These are phyloP conservation scores for Aurelia coerulea DNA, from an alignment of 30 jellyfish, hydroid and myxozoan species.

Conservation along the genomic window DNA sequence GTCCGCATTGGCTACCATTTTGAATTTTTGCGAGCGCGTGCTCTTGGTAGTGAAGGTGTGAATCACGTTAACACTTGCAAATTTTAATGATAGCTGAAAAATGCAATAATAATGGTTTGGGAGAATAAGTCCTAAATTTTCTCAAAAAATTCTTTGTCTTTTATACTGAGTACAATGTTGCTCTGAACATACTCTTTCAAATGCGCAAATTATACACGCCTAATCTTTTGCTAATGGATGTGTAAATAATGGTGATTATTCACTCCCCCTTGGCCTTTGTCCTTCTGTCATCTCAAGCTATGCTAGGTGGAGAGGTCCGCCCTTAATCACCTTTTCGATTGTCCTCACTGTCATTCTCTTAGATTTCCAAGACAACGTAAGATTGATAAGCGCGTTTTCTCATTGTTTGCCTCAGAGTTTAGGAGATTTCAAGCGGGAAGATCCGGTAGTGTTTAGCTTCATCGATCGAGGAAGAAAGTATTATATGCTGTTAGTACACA, in stretches of 20 bases:
- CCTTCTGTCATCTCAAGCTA: slow-evolving; percentile 52
- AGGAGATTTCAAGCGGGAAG: neutral
- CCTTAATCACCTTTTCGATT: slow-evolving; percentile 45
- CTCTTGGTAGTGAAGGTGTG: slow-evolving; percentile 13
- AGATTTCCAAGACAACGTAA: slow-evolving; percentile 29
- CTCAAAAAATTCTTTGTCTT: slow-evolving; percentile 6
- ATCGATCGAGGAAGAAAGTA: neutral
- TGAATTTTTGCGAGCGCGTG: slow-evolving; percentile 10
- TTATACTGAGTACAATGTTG: slow-evolving; percentile 4
- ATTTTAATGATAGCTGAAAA: slow-evolving; percentile 9
- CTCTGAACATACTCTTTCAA: neutral
- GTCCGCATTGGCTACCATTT: neutral
- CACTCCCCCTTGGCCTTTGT: slow-evolving; percentile 69
- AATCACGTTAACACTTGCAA: neutral
- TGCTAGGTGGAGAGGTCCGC: slow-evolving; percentile 71
- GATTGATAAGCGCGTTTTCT: slow-evolving; percentile 58
- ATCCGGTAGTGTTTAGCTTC: neutral
- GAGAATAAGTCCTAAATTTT: neutral
- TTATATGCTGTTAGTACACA: too few species aligned
- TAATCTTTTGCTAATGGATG: slow-evolving; percentile 54
- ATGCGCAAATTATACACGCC: slow-evolving; percentile 31
- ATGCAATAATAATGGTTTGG: too few species aligned
- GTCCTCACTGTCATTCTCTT: slow-evolving; percentile 49
- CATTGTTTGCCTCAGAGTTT: slow-evolving; percentile 39
- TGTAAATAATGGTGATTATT: slow-evolving; percentile 47